Percentiles rank a stretch among this genome's conserved stretches.
phyloP scores from a whole-genome alignment of 30 jellyfish, hydroid and myxozoan species.

The Hydra vulgaris region DNA sequence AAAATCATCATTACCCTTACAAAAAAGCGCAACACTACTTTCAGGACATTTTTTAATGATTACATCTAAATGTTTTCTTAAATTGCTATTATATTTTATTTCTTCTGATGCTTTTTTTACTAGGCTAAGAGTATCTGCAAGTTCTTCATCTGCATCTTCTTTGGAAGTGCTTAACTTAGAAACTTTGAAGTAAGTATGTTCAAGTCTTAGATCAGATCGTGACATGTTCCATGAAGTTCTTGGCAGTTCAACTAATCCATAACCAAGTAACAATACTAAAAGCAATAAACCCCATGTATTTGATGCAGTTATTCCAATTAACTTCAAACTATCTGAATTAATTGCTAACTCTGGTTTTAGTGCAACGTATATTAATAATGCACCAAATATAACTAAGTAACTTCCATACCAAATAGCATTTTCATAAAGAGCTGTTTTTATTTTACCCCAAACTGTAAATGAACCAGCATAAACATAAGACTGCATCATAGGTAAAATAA shows the following conservation, averaged over 20 bases:
- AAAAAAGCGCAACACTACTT: constrained; percentile 62
- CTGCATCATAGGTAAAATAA: constrained; percentile 95
- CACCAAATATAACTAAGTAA: constrained; percentile 89
- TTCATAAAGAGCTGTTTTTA: constrained; percentile 82
- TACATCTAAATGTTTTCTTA: constrained; percentile 59
- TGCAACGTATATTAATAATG: constrained; percentile 80
- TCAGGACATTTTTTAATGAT: constrained; percentile 94
- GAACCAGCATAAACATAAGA: constrained; percentile 98
- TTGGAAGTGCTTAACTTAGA: constrained; percentile 92
- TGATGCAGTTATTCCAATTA: constrained; percentile 97
- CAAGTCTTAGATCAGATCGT: constrained; percentile 57
- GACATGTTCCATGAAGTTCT: constrained; percentile 95
- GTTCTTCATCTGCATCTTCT: constrained; percentile 89
- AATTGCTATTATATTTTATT: constrained; percentile 61
- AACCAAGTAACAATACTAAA: constrained; percentile 85
- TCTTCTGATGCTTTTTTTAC: constrained; percentile 88
- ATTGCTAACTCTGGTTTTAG: constrained; percentile 76
- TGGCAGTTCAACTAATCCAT: constrained; percentile 95
- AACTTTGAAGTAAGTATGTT: constrained; percentile 68
- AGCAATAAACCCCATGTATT: constrained; percentile 96
- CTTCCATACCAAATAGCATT: constrained; percentile 99
- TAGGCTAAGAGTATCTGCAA: constrained; percentile 54
- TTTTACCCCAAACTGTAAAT: constrained; percentile 79
- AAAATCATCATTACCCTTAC: constrained; percentile 93
- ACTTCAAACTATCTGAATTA: constrained; percentile 80